Percentiles rank a stretch among this genome's conserved stretches.
phyloP scores from a whole-genome alignment of 2,113 vertebrate species.

The Phyllostomus discolor region DNA sequence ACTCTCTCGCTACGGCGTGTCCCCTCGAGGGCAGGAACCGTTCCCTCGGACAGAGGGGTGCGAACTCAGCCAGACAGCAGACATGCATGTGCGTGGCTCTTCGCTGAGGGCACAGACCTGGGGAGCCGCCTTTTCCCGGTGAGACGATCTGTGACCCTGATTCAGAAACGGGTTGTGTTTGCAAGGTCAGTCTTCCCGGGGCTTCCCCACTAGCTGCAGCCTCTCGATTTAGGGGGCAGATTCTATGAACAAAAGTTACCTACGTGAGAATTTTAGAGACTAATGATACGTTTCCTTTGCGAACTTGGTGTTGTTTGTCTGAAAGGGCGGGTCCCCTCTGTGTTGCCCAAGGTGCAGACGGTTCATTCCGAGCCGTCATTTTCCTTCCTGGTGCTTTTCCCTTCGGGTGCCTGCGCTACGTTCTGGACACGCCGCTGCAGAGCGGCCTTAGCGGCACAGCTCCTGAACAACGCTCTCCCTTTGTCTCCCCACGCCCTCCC shows the following conservation, averaged over 20 bases:
- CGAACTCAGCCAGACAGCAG: slow-evolving; percentile 61
- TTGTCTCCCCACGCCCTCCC: neutral
- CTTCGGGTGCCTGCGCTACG: neutral
- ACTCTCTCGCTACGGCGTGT: neutral
- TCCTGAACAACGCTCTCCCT: neutral
- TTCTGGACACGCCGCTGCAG: neutral
- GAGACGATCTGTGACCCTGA: slow-evolving; percentile 36
- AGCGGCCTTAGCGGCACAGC: neutral
- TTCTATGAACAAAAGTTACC: slow-evolving; percentile 3
- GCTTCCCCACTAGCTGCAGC: neutral
- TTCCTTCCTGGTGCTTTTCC: neutral
- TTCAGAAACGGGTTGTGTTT: slow-evolving; percentile 36
- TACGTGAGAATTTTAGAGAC: neutral
- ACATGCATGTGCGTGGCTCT: slow-evolving; percentile 56
- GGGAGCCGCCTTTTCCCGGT: slow-evolving; percentile 63
- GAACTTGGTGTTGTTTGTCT: neutral
- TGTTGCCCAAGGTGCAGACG: neutral
- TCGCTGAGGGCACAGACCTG: slow-evolving; percentile 68
- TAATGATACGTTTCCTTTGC: neutral
- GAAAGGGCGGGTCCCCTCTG: neutral
- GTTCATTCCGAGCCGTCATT: neutral
- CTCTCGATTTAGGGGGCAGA: neutral
- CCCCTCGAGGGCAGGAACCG: slow-evolving; percentile 47
- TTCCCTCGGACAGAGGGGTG: slow-evolving; percentile 71
- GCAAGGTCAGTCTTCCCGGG: neutral